phyloP scores from a whole-genome alignment of 2,888 invertebrate species.

The Spatulosminthurus flaviceps region DNA sequence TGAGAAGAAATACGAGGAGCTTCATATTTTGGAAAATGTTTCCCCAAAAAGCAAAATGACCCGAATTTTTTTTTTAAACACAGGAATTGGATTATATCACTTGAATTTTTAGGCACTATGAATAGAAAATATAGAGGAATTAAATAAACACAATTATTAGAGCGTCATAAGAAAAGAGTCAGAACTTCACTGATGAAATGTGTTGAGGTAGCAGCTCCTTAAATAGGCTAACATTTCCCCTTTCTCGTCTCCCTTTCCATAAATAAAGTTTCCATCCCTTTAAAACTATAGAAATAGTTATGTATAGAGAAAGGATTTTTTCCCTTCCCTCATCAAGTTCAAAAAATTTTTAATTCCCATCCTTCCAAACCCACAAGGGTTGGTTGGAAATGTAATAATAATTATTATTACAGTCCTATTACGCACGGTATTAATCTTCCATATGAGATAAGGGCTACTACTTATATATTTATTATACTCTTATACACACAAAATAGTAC shows the following conservation, averaged over 20 bases:
- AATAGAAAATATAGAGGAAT: too few species aligned
- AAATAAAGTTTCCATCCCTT: background rate
- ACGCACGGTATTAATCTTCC: background rate
- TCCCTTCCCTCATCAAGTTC: conserved; percentile 14
- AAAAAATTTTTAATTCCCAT: background rate
- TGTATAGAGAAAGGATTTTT: background rate
- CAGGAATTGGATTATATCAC: background rate
- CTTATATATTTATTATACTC: background rate
- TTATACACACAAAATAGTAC: too few species aligned
- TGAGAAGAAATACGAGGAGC: conserved; percentile 23
- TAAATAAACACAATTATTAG: background rate
- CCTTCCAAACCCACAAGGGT: background rate
- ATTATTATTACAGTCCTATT: conserved; percentile 22
- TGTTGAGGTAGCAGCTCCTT: conserved; percentile 18
- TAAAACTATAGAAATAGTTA: too few species aligned
- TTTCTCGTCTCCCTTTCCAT: background rate
- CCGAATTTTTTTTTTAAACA: conserved; percentile 4
- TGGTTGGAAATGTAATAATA: too few species aligned
- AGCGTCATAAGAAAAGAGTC: background rate
- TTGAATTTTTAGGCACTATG: background rate
- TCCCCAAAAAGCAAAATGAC: too few species aligned
- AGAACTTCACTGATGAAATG: conserved; percentile 1
- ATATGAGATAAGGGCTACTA: background rate
- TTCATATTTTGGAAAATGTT: too few species aligned
- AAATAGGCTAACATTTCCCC: conserved; percentile 7